phyloP scores from a whole-genome alignment of 2,113 vertebrate genomes.

The Gasterosteus nipponicus region DNA sequence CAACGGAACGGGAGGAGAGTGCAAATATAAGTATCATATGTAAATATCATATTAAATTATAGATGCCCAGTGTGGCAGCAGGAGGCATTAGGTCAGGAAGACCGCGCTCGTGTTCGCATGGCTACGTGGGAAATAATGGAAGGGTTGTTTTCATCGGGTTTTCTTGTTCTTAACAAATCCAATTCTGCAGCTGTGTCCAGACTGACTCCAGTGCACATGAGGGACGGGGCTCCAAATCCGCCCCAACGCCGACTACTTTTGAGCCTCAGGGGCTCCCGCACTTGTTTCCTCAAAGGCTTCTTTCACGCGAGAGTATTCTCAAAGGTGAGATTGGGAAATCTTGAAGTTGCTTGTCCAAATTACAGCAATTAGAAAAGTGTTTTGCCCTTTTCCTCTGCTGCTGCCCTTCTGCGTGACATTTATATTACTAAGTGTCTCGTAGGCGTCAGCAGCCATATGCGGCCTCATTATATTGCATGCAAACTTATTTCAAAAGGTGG shows the following conservation, averaged over 20 bases:
- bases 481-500: constrained; percentile 33
- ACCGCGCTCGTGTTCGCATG: too few species aligned
- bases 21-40: too few species aligned
- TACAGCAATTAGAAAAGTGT: constrained; percentile 14
- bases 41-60: too few species aligned
- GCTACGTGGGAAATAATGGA: too few species aligned
- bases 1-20: too few species aligned
- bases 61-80: too few species aligned
- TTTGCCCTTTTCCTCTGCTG: constrained; percentile 27
- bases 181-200: too few species aligned
- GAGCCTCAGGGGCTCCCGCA: background rate
- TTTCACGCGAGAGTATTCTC: background rate
- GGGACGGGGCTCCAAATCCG: too few species aligned
- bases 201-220: too few species aligned
- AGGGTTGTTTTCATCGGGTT: too few species aligned
- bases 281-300: background rate
- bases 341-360: constrained; percentile 8
- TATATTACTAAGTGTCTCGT: constrained; percentile 10
- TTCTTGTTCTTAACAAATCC: too few species aligned
- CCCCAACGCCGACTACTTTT: background rate
- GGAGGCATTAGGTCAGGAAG: too few species aligned
- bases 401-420: constrained; percentile 36
- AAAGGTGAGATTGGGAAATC: background rate
- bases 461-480: constrained; percentile 39
- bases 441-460: constrained; percentile 4